A percentile compares a stretch with the other conserved stretches of the same genome.
Conservation (phyloP, 2,113 vertebrate genomes). For the Anolis sagrei region DNA sequence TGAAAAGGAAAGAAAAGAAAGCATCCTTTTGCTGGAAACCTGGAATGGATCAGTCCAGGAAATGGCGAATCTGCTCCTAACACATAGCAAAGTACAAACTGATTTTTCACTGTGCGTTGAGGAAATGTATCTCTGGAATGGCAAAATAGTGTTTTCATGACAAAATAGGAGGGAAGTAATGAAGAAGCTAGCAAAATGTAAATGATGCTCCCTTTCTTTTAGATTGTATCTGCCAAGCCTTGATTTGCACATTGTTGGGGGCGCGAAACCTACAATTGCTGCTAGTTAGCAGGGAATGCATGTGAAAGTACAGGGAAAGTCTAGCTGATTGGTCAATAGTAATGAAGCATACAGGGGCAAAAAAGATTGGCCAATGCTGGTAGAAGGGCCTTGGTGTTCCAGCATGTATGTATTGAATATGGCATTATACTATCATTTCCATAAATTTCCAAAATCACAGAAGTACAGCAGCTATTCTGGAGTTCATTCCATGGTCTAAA, state of each 20-base stretch:
- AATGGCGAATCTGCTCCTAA: conserved; percentile 42
- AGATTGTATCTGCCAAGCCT: conserved; percentile 10
- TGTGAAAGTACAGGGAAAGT: conserved; percentile 34
- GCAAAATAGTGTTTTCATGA: not conserved
- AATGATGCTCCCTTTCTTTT: not conserved
- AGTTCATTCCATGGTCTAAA: conserved; percentile 32
- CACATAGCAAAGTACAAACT: conserved; percentile 13
- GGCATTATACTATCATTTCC: conserved; percentile 13
- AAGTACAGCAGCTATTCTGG: conserved; percentile 28
- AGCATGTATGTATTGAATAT: conserved; percentile 40
- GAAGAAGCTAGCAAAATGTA: not conserved
- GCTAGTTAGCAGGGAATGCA: conserved; percentile 51
- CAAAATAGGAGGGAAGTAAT: not conserved
- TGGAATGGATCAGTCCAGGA: conserved; percentile 59
- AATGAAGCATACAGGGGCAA: conserved; percentile 32
- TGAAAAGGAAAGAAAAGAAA: conserved; percentile 25
- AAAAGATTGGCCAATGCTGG: conserved; percentile 33
- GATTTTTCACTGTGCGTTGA: conserved; percentile 30
- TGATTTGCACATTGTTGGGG: not conserved
- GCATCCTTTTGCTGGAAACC: conserved; percentile 72
- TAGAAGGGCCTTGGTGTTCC: conserved; percentile 32
- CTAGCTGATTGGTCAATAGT: conserved; percentile 33
- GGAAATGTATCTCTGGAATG: conserved; percentile 3
- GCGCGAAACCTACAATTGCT: conserved; percentile 51
- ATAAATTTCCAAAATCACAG: conserved; percentile 30